Conservation (phyloP, 1,140 invertebrate genomes). For the Drosophila teissieri region DNA sequence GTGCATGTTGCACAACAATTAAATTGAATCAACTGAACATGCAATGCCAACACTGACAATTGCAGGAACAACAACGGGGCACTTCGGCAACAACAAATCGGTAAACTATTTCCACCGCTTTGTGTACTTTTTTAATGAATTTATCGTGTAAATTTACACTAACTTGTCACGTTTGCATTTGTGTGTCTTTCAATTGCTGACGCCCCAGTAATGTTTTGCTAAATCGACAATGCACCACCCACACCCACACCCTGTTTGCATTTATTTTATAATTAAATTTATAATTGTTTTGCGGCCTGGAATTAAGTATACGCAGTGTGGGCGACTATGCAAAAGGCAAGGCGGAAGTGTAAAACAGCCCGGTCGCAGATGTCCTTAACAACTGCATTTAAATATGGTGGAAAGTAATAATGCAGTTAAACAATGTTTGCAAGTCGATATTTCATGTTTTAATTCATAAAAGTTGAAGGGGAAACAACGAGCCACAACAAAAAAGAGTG, state of each 20-base stretch:
- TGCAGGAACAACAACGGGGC: slow-evolving; percentile 4
- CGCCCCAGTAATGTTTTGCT: slow-evolving; percentile 54
- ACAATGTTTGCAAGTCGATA: not conserved
- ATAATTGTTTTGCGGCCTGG: slow-evolving; percentile 58
- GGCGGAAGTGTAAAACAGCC: slow-evolving; percentile 62
- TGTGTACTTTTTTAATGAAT: slow-evolving; percentile 81
- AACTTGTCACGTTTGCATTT: slow-evolving; percentile 53
- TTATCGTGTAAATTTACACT: slow-evolving; percentile 76
- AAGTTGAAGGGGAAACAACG: slow-evolving; percentile 1
- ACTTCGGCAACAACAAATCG: slow-evolving; percentile 32
- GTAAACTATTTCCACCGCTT: slow-evolving; percentile 61
- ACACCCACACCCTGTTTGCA: slow-evolving; percentile 21
- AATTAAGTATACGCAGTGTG: slow-evolving; percentile 18
- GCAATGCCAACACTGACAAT: slow-evolving; percentile 50
- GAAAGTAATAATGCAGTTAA: slow-evolving; percentile 13
- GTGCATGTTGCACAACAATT: slow-evolving; percentile 72
- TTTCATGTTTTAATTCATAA: slow-evolving; percentile 3
- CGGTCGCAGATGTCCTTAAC: slow-evolving; percentile 53
- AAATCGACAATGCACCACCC: slow-evolving; percentile 23
- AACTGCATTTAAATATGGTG: slow-evolving; percentile 5
- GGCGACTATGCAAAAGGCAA: slow-evolving; percentile 38
- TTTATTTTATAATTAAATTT: slow-evolving; percentile 75
- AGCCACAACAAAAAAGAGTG: not conserved
- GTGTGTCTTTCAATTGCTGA: slow-evolving; percentile 20
- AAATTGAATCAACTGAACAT: slow-evolving; percentile 74